These are phyloP conservation scores for Loxodonta africana DNA, from an alignment of 2,113 vertebrate genomes.

Conservation along the genomic window DNA sequence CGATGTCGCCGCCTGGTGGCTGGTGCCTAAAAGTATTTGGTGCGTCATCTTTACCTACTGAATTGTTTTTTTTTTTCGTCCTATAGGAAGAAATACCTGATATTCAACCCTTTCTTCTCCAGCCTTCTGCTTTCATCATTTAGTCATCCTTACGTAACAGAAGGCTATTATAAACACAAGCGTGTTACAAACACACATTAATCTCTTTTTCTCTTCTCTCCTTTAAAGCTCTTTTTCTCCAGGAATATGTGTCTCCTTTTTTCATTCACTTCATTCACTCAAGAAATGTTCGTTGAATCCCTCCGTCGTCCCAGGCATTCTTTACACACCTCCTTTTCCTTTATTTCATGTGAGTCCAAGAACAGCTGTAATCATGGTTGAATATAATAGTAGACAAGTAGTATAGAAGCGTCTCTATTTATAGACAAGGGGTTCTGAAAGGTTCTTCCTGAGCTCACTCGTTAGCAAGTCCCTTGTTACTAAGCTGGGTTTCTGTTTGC, in stretches of 20 bases:
- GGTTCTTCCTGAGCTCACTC: neutral
- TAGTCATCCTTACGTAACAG: neutral
- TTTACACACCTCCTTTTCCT: slow-evolving; percentile 31
- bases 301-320: neutral
- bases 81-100: neutral
- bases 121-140: neutral
- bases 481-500: slow-evolving; percentile 14
- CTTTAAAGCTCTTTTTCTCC: slow-evolving; percentile 31
- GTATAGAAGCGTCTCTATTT: slow-evolving; percentile 54
- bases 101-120: neutral
- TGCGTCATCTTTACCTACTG: neutral
- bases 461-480: slow-evolving; percentile 18
- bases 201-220: neutral
- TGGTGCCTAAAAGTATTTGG: neutral
- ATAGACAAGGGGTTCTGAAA: slow-evolving; percentile 46
- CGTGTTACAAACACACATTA: neutral
- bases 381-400: slow-evolving; percentile 29
- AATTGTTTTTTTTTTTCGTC: neutral
- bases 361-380: slow-evolving; percentile 32
- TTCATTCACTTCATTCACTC: slow-evolving; percentile 20
- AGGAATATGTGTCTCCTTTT: neutral
- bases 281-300: slow-evolving; percentile 7
- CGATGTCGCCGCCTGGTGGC: neutral
- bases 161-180: neutral
- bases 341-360: slow-evolving; percentile 45